Percentiles rank a stretch among this genome's conserved stretches.
These are phyloP conservation scores for Ellobium chinense DNA, from an alignment of 2,888 invertebrate species.

Conservation along the genomic window DNA sequence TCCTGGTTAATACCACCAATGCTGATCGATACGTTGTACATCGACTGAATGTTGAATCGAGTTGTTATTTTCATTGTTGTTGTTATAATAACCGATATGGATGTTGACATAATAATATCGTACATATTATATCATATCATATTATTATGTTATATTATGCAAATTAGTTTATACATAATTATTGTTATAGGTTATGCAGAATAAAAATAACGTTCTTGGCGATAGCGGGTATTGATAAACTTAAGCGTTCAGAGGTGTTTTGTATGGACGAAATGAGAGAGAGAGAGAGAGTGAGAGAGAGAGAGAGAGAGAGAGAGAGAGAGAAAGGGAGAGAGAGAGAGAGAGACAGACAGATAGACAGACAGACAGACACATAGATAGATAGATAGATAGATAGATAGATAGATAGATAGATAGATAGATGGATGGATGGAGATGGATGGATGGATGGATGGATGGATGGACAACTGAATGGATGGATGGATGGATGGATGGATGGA, in stretches of 20 bases:
- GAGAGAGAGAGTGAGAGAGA: conserved; percentile 9
- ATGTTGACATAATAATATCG: too few relatives aligned
- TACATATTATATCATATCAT: too few relatives aligned
- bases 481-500: background rate
- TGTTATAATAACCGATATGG: too few relatives aligned
- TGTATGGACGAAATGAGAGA: too few relatives aligned
- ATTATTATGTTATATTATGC: background rate
- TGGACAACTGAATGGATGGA: background rate
- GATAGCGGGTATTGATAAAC: too few relatives aligned
- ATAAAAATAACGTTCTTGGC: too few relatives aligned
- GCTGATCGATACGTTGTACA: too few relatives aligned
- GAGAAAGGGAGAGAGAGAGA: conserved; percentile 26
- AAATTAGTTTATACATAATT: background rate
- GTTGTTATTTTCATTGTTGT: too few relatives aligned
- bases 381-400: conserved; percentile 2
- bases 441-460: background rate
- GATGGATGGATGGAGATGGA: background rate
- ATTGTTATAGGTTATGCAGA: background rate
- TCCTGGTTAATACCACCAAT: too few relatives aligned
- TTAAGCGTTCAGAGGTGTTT: too few relatives aligned
- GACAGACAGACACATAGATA: background rate
- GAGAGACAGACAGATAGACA: conserved; percentile 23
- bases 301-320: conserved; percentile 21
- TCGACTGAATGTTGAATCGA: too few relatives aligned
- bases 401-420: background rate